These are phyloP conservation scores for Pteropus rufus DNA, from an alignment of 2,797 vertebrate genomes.

Conservation along the genomic window DNA sequence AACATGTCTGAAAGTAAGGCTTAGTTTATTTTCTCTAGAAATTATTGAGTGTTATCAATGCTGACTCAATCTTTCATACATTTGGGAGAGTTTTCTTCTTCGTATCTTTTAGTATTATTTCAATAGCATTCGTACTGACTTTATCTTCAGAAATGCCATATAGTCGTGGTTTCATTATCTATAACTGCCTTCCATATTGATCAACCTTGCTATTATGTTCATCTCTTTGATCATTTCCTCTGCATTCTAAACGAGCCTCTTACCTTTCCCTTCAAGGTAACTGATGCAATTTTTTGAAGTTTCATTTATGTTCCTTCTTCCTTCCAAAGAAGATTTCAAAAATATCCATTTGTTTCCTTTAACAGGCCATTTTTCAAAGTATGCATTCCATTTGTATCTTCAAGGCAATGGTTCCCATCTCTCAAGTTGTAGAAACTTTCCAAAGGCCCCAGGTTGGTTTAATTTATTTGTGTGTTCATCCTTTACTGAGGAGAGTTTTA, in stretches of 20 bases:
- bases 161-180: not conserved
- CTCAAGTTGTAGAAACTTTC: not conserved
- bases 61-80: not conserved
- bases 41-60: slow-evolving; percentile 2
- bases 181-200: not conserved
- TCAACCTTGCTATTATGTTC: not conserved
- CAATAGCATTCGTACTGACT: not conserved
- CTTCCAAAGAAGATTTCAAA: slow-evolving; percentile 6
- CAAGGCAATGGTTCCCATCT: not conserved
- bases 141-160: not conserved
- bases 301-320: not conserved
- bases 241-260: not conserved
- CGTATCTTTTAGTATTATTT: not conserved
- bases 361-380: not conserved
- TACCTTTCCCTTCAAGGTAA: not conserved
- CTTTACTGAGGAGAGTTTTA: not conserved
- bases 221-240: not conserved
- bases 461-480: not conserved
- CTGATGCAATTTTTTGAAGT: not conserved
- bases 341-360: not conserved
- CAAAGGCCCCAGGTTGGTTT: not conserved
- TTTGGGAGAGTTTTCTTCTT: not conserved
- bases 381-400: not conserved
- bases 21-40: slow-evolving; percentile 20
- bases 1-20: not conserved